Evolutionary conservation across 1,140 invertebrate species (phyloP).

Genomic region (Zophobas atratus): DNA sequence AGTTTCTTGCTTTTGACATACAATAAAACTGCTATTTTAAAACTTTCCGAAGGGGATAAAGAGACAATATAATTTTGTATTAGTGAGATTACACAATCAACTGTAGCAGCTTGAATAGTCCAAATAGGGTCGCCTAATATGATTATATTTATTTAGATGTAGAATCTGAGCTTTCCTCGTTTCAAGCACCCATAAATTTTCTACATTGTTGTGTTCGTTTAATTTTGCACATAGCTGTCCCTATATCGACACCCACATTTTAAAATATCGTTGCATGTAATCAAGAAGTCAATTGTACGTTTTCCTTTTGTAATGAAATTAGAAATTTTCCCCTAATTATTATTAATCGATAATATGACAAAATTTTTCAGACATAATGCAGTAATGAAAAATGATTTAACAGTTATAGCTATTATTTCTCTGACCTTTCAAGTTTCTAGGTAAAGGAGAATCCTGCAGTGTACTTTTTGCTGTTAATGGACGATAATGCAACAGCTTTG

Average conservation of each 20-base stretch:
- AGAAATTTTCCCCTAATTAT: no score
- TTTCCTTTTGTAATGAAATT: no score
- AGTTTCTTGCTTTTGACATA: slow-evolving; percentile 7
- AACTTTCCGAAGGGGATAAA: slow-evolving; percentile 16
- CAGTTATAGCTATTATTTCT: background rate
- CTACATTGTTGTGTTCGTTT: slow-evolving; percentile 4
- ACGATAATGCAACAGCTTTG: background rate
- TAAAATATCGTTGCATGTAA: background rate
- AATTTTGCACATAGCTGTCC: slow-evolving; percentile 8
- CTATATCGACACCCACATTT: slow-evolving; percentile 12
- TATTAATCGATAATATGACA: no score
- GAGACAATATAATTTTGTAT: slow-evolving; percentile 21
- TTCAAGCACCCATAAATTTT: slow-evolving; percentile 12
- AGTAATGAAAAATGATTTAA: no score
- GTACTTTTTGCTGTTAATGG: background rate
- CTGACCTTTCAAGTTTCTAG: background rate
- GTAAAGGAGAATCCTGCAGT: background rate
- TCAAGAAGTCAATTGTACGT: no score
- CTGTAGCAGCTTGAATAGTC: slow-evolving; percentile 25
- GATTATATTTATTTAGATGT: slow-evolving; percentile 29
- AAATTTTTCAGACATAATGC: no score
- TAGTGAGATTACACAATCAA: slow-evolving; percentile 30
- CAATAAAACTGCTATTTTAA: slow-evolving; percentile 14
- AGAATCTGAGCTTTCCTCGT: slow-evolving; percentile 19
- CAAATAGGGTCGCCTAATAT: slow-evolving; percentile 28